These are phyloP conservation scores for Trissolcus basalis DNA, from an alignment of 1,140 invertebrate genomes.

Conservation along the genomic window DNA sequence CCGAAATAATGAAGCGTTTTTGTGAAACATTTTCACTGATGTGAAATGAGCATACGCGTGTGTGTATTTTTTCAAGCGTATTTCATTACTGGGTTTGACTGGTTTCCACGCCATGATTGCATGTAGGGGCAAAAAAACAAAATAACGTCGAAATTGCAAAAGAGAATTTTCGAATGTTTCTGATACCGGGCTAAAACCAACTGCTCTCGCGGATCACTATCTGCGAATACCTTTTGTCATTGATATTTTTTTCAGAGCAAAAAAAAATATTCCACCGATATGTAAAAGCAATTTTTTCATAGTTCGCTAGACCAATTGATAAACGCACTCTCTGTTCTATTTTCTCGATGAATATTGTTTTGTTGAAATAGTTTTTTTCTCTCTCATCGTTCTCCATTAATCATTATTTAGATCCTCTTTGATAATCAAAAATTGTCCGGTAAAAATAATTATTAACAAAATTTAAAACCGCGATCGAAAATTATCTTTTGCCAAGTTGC, in stretches of 20 bases:
- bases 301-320: constrained; percentile 20
- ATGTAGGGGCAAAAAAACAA: constrained; percentile 27
- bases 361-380: neutral
- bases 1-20: constrained; percentile 51
- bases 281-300: constrained; percentile 20
- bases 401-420: no score
- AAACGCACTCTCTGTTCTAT: constrained; percentile 6
- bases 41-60: constrained; percentile 34
- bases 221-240: constrained; percentile 13
- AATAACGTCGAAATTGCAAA: constrained; percentile 28
- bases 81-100: constrained; percentile 35
- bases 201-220: constrained; percentile 6
- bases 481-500: no score
- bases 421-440: no score
- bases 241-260: constrained; percentile 14
- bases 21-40: constrained; percentile 26
- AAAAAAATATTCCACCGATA: neutral
- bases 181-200: constrained; percentile 19
- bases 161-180: constrained; percentile 42
- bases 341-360: constrained; percentile 9
- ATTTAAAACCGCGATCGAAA: no score
- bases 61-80: constrained; percentile 53
- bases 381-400: neutral
- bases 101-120: constrained; percentile 34
- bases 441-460: no score